A percentile compares a stretch with the other conserved stretches of the same genome.
These are phyloP conservation scores for Sylvicola fuscatus DNA, from an alignment of 2,888 invertebrate species.

Conservation along the genomic window DNA sequence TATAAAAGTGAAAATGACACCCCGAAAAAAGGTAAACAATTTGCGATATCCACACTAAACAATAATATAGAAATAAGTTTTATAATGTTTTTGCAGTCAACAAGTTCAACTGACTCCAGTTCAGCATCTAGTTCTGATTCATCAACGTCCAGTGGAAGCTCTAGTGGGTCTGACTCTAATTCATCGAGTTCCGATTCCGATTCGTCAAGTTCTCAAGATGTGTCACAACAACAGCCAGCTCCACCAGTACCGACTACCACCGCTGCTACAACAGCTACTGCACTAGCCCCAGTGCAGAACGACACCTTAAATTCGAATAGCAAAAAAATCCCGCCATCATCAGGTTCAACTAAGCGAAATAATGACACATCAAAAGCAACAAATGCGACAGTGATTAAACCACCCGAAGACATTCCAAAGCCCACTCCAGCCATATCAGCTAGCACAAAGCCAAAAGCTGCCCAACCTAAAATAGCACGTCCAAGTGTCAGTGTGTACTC, in stretches of 20 bases:
- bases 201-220: slow-evolving; percentile 35
- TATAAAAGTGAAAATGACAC: no score
- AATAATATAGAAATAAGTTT: no score
- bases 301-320: slow-evolving; percentile 10
- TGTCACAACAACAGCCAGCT: slow-evolving; percentile 10
- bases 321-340: slow-evolving; percentile 16
- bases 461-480: slow-evolving; percentile 25
- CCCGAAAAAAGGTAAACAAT: no score
- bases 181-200: slow-evolving; percentile 51
- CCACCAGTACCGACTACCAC: slow-evolving; percentile 1
- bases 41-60: no score
- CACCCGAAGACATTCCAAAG: slow-evolving; percentile 1
- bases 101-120: slow-evolving; percentile 37
- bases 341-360: slow-evolving; percentile 10
- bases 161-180: slow-evolving; percentile 47
- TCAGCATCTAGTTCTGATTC: slow-evolving; percentile 41
- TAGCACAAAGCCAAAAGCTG: slow-evolving; percentile 18
- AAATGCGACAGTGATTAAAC: slow-evolving; percentile 10
- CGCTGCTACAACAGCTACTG: background rate
- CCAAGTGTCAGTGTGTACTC: slow-evolving; percentile 31
- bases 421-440: slow-evolving; percentile 19
- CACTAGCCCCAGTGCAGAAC: background rate
- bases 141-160: slow-evolving; percentile 30
- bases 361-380: slow-evolving; percentile 7
- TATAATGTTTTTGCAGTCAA: slow-evolving; percentile 18